A percentile compares a stretch with the other conserved stretches of the same genome.
Evolutionary conservation across 1,140 invertebrate species (phyloP).

Genomic region (Delia radicum): DNA sequence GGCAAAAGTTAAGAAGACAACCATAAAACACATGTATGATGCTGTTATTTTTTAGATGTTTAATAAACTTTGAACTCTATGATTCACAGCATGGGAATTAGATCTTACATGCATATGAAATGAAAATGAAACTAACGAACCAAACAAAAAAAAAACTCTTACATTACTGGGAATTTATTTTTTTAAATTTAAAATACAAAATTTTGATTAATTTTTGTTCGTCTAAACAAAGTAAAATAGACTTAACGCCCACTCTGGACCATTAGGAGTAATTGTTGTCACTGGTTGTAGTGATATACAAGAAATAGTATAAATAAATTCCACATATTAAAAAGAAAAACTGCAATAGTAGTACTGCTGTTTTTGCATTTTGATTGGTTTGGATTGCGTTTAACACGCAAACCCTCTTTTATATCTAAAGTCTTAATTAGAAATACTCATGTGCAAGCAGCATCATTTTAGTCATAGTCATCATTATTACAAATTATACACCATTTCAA

Average conservation of each 20-base stretch:
- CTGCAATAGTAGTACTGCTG: no score
- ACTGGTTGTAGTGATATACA: background rate
- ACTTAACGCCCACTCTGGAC: background rate
- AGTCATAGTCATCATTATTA: no score
- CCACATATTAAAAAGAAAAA: no score
- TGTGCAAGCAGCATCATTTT: no score
- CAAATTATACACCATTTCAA: background rate
- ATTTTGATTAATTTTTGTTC: background rate
- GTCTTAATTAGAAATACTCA: background rate
- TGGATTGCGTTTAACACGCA: background rate
- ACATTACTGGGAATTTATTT: background rate
- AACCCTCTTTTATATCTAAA: background rate
- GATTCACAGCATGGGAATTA: background rate
- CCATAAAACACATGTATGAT: background rate
- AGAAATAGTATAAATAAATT: background rate
- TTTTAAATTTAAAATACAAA: background rate
- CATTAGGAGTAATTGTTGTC: background rate
- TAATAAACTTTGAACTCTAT: constrained; percentile 1
- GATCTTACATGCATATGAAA: background rate
- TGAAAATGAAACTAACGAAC: background rate
- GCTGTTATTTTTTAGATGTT: background rate
- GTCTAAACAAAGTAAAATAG: background rate
- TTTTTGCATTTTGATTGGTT: background rate
- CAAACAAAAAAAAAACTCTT: background rate
- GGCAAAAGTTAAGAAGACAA: background rate